These are phyloP conservation scores for Caenorhabditis sulstoni DNA, from an alignment of 2,888 invertebrate species.

Conservation along the genomic window DNA sequence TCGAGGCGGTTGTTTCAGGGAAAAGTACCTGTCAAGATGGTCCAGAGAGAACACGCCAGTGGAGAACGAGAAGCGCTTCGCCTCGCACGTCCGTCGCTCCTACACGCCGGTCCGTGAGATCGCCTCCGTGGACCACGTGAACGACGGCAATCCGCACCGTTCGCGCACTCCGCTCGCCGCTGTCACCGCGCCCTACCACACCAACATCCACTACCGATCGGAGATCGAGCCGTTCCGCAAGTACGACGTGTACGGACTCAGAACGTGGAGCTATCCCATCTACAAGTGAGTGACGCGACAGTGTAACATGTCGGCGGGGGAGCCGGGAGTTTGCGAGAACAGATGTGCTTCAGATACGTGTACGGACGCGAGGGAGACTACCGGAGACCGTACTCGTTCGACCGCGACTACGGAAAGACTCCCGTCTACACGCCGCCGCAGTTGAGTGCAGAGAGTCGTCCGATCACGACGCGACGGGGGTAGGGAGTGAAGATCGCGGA, in stretches of 20 bases:
- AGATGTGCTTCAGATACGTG: conserved; percentile 73
- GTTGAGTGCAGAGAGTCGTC: conserved; percentile 70
- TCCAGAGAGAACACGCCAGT: conserved; percentile 80
- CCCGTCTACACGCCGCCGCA: conserved; percentile 77
- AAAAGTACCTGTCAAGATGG: conserved; percentile 79
- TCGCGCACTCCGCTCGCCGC: conserved; percentile 74
- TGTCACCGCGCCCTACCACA: conserved; percentile 78
- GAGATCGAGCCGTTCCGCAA: conserved; percentile 76
- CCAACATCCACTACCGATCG: conserved; percentile 75
- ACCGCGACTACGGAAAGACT: conserved; percentile 65
- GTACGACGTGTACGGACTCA: conserved; percentile 79
- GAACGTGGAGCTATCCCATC: conserved; percentile 80
- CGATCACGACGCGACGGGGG: conserved; percentile 71
- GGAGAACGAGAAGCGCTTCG: conserved; percentile 72
- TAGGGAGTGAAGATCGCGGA: conserved; percentile 24
- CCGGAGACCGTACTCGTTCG: conserved; percentile 77
- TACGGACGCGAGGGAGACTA: conserved; percentile 77
- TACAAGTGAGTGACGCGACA: conserved; percentile 72
- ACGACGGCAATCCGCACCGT: conserved; percentile 63
- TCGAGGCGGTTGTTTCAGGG: too few relatives aligned
- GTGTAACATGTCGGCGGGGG: neutral
- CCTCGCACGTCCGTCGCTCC: conserved; percentile 75
- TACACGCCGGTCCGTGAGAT: conserved; percentile 80
- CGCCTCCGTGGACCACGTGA: conserved; percentile 59
- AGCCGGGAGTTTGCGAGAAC: neutral